These are phyloP conservation scores for Chelidonichthys spinosus DNA, from an alignment of 2,797 vertebrate species.

Conservation along the genomic window DNA sequence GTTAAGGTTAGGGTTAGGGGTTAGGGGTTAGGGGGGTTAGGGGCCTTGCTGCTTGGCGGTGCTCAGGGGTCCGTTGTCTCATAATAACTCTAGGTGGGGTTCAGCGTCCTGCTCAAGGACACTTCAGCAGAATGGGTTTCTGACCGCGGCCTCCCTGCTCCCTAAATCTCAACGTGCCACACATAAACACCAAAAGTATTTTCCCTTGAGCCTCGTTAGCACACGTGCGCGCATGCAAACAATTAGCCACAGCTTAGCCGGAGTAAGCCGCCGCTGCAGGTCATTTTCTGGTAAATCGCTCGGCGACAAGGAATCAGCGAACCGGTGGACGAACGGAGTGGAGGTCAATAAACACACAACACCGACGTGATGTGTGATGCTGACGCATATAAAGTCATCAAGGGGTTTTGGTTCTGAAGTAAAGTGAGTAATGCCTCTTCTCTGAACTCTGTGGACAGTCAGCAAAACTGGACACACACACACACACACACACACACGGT, in stretches of 20 bases:
- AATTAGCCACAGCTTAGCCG: slow-evolving; percentile 42
- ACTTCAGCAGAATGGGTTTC: not conserved
- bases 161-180: slow-evolving; percentile 8
- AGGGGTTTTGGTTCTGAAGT: slow-evolving; percentile 10
- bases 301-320: slow-evolving; percentile 18
- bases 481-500: slow-evolving; percentile 13
- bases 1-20: no score
- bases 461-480: slow-evolving; percentile 1
- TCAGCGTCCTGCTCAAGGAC: slow-evolving; percentile 4
- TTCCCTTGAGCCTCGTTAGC: slow-evolving; percentile 36
- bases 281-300: slow-evolving; percentile 44
- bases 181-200: slow-evolving; percentile 38
- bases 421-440: slow-evolving; percentile 26
- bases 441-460: slow-evolving; percentile 40
- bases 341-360: slow-evolving; percentile 18
- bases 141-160: not conserved
- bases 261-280: slow-evolving; percentile 36
- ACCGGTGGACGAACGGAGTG: not conserved
- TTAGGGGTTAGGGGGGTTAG: no score
- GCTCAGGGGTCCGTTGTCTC: not conserved
- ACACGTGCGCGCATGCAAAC: slow-evolving; percentile 38
- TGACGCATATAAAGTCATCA: slow-evolving; percentile 10
- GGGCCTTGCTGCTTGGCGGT: not conserved
- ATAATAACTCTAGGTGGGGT: not conserved
- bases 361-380: slow-evolving; percentile 1